These are phyloP conservation scores for Sinocyclocheilus grahami DNA, from an alignment of 2,113 vertebrate genomes.

Conservation along the genomic window DNA sequence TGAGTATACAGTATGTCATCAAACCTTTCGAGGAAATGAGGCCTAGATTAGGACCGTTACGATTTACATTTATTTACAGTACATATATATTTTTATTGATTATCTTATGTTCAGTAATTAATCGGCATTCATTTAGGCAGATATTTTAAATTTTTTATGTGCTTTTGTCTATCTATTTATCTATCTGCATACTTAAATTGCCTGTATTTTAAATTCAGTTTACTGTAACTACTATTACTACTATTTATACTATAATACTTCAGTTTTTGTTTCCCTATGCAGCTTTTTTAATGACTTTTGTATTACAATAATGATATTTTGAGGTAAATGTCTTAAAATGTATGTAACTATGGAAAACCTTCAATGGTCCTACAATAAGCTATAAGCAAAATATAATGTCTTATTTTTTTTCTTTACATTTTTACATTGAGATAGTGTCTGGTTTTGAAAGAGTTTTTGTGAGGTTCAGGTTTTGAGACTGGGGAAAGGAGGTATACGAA, in stretches of 20 bases:
- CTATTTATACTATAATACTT: too few species aligned
- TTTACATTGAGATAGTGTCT: neutral
- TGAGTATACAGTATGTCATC: neutral
- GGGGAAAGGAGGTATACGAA: neutral
- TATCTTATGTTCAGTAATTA: neutral
- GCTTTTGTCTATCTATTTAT: too few species aligned
- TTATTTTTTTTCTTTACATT: neutral
- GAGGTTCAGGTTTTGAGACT: neutral
- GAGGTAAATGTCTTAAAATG: neutral
- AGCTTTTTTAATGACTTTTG: neutral
- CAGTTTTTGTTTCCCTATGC: too few species aligned
- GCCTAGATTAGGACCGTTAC: neutral
- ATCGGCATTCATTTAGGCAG: neutral
- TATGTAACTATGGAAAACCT: neutral
- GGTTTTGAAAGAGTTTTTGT: neutral
- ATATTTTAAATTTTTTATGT: too few species aligned
- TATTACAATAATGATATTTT: neutral
- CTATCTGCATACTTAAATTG: too few species aligned
- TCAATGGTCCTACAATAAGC: neutral
- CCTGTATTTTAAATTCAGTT: neutral
- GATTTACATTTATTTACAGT: neutral
- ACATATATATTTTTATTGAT: neutral
- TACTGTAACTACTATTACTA: neutral
- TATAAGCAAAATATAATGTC: neutral
- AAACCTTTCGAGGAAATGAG: neutral